A percentile compares a stretch with the other conserved stretches of the same genome.
Evolutionary conservation across 2,113 vertebrate genomes (phyloP).

Genomic region (Oreochromis spilurus): DNA sequence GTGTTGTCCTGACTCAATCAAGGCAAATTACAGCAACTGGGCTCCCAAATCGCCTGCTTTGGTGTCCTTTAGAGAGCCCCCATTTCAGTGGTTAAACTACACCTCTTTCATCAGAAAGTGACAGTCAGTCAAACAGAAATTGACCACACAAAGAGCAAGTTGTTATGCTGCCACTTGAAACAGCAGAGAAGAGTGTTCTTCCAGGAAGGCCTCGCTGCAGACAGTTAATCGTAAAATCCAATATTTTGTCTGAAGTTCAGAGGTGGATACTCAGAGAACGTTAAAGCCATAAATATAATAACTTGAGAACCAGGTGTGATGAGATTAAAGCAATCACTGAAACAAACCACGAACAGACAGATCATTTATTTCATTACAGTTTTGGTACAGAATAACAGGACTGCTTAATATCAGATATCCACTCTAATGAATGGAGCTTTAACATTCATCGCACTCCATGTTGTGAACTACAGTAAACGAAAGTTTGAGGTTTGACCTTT

Average conservation of each 20-base stretch:
- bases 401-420: not conserved
- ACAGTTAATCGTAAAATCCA: not conserved
- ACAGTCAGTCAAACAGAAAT: not conserved
- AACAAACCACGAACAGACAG: not conserved
- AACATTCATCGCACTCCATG: not conserved
- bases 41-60: not conserved
- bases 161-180: not conserved
- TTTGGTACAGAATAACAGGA: not conserved
- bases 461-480: not conserved
- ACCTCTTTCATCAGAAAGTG: not conserved
- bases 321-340: not conserved
- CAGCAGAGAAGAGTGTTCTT: not conserved
- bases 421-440: not conserved
- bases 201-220: not conserved
- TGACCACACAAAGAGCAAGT: not conserved
- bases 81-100: not conserved
- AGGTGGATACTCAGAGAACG: not conserved
- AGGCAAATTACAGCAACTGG: not conserved
- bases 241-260: not conserved
- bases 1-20: slow-evolving; percentile 37
- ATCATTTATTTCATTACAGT: slow-evolving; percentile 36
- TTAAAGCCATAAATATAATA: not conserved
- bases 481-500: slow-evolving; percentile 2
- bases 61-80: not conserved
- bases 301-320: not conserved